Evolutionary conservation across 2,888 invertebrate genomes (phyloP).

Genomic region (Galerucella pusilla): DNA sequence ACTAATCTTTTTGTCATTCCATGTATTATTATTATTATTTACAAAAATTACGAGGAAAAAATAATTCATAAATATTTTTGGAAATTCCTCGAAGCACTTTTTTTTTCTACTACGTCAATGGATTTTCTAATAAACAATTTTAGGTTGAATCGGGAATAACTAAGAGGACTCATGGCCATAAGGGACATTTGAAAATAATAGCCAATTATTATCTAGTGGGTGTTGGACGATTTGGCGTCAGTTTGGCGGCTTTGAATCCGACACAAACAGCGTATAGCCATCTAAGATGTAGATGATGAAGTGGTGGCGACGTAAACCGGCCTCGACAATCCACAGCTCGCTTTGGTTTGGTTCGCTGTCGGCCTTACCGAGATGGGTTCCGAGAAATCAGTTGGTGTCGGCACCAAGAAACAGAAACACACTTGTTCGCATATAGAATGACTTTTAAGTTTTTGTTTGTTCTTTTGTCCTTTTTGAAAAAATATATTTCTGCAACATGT

Average conservation of each 20-base stretch:
- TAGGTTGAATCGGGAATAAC: neutral
- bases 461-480: neutral
- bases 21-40: too few species aligned
- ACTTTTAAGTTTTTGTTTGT: neutral
- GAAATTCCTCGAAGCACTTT: too few species aligned
- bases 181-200: constrained; percentile 6
- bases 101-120: too few species aligned
- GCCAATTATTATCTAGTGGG: constrained; percentile 17
- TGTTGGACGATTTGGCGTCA: constrained; percentile 17
- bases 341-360: constrained; percentile 9
- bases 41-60: too few species aligned
- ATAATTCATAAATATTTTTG: too few species aligned
- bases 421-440: constrained; percentile 14
- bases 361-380: constrained; percentile 8
- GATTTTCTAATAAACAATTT: neutral
- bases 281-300: constrained; percentile 18
- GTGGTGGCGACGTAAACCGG: constrained; percentile 6
- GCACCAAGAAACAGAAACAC: constrained; percentile 12
- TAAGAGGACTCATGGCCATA: neutral
- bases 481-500: neutral
- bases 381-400: constrained; percentile 15
- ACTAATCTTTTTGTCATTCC: too few species aligned
- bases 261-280: constrained; percentile 8
- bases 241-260: constrained; percentile 18
- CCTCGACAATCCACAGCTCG: constrained; percentile 11